Evolutionary conservation across 2,888 invertebrate genomes (phyloP).

Genomic region (Heliconius cydno): DNA sequence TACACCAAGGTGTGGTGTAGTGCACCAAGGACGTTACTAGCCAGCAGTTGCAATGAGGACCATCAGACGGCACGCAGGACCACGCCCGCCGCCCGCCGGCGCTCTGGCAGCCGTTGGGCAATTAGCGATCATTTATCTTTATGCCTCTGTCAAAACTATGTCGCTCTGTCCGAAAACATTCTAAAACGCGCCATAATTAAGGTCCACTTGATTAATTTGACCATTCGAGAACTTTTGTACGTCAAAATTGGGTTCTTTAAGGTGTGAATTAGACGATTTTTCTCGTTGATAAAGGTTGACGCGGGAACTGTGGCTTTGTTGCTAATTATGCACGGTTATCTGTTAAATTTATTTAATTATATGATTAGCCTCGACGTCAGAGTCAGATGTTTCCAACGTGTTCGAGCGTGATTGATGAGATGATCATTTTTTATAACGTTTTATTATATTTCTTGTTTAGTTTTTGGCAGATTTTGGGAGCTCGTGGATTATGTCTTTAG

Average conservation of each 20-base stretch:
- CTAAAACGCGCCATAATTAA: constrained; percentile 75
- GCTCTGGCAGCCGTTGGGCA: constrained; percentile 61
- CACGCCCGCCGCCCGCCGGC: constrained; percentile 62
- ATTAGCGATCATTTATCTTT: constrained; percentile 79
- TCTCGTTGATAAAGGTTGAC: constrained; percentile 80
- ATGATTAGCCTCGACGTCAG: constrained; percentile 54
- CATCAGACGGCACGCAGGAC: constrained; percentile 57
- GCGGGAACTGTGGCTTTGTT: constrained; percentile 67
- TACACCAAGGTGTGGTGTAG: too few relatives aligned
- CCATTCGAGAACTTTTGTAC: constrained; percentile 60
- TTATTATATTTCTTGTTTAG: constrained; percentile 40
- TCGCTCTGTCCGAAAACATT: constrained; percentile 74
- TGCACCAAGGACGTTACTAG: constrained; percentile 9
- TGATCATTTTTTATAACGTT: constrained; percentile 53
- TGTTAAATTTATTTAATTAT: constrained; percentile 79
- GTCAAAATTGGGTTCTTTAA: constrained; percentile 67
- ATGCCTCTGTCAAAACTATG: constrained; percentile 79
- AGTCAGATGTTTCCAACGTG: constrained; percentile 53
- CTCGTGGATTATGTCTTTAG: constrained; percentile 28
- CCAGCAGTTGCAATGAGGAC: constrained; percentile 57
- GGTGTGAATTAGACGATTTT: constrained; percentile 82
- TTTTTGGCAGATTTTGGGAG: constrained; percentile 26
- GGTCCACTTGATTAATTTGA: constrained; percentile 71
- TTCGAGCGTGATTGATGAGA: constrained; percentile 69
- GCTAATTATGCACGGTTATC: constrained; percentile 80